Conservation (phyloP, 2,113 vertebrate genomes). For the Psammodynastes pulverulentus region DNA sequence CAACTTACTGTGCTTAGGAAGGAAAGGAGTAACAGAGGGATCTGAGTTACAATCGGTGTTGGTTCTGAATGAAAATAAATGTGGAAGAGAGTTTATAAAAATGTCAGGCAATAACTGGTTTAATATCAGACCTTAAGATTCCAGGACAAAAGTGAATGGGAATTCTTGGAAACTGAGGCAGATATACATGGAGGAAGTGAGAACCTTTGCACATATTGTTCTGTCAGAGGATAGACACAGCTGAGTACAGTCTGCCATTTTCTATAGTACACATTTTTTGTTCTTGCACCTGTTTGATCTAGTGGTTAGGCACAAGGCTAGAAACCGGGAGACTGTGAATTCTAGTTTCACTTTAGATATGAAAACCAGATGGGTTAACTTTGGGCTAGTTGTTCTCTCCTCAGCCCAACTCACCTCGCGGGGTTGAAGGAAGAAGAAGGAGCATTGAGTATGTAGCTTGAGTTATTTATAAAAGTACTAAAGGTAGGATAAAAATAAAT, state of each 20-base stretch:
- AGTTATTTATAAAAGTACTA: neutral
- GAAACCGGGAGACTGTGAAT: neutral
- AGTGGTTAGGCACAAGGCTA: neutral
- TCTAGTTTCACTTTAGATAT: neutral
- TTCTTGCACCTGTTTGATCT: neutral
- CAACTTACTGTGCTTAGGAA: neutral
- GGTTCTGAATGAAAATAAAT: neutral
- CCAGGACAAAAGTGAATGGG: neutral
- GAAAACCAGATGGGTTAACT: neutral
- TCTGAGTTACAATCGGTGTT: neutral
- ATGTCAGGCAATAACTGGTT: neutral
- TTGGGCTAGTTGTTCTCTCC: neutral
- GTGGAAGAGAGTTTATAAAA: neutral
- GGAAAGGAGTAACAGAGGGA: neutral
- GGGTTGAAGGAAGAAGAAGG: neutral
- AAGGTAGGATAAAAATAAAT: neutral
- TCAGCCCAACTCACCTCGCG: neutral
- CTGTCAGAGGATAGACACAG: neutral
- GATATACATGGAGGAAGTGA: neutral
- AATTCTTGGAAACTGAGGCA: neutral
- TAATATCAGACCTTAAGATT: neutral
- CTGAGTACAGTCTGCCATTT: neutral
- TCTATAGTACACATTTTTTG: neutral
- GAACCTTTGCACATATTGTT: neutral
- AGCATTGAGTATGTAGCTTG: neutral